Conservation (phyloP, 2,888 invertebrate species). For the Troides aeacus region DNA sequence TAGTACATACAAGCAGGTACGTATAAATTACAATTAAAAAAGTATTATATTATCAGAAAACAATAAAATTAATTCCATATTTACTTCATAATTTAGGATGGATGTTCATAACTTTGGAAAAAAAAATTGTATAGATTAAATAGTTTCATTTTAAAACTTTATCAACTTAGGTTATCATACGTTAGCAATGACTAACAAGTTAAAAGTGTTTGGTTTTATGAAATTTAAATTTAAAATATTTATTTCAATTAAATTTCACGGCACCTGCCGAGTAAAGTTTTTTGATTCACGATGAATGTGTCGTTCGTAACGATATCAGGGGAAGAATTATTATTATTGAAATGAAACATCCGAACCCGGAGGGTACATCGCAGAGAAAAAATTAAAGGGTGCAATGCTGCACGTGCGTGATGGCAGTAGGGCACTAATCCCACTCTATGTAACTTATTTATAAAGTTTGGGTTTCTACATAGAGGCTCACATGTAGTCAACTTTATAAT, state of each 20-base stretch:
- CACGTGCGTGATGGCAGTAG: conserved; percentile 27
- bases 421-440: conserved; percentile 14
- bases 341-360: conserved; percentile 38
- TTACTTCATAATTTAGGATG: no score
- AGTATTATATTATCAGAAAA: no score
- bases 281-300: conserved; percentile 41
- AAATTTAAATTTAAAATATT: no score
- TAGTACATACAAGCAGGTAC: no score
- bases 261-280: conserved; percentile 42
- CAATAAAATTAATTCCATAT: no score
- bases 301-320: conserved; percentile 36
- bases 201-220: no score
- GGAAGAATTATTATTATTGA: conserved; percentile 46
- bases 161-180: no score
- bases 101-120: no score
- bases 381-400: conserved; percentile 37
- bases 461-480: neutral
- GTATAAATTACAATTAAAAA: no score
- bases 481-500: neutral
- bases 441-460: neutral
- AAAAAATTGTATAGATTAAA: no score
- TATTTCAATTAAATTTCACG: neutral
- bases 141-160: no score
- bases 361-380: conserved; percentile 36
- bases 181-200: no score